Conservation (phyloP, 1,140 invertebrate genomes). For the Bombus terrestris region DNA sequence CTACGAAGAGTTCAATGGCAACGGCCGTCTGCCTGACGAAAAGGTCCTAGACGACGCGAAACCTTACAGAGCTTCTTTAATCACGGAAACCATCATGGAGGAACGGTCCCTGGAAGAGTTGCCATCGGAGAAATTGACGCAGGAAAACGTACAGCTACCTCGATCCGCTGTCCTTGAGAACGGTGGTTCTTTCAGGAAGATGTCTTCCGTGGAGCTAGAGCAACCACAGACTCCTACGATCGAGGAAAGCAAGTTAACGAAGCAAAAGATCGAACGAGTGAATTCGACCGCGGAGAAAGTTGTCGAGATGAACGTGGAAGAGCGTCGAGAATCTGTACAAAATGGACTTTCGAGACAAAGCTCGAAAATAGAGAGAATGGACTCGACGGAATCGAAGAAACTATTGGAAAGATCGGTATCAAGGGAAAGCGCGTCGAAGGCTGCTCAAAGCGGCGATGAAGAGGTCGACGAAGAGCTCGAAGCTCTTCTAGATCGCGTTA, state of each 20-base stretch:
- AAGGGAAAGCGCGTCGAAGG: conserved; percentile 69
- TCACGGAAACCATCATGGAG: conserved; percentile 80
- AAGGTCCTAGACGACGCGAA: conserved; percentile 67
- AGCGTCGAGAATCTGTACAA: conserved; percentile 2
- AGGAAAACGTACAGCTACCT: neutral
- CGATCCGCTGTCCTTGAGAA: neutral
- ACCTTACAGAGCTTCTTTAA: conserved; percentile 62
- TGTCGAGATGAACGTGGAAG: conserved; percentile 21
- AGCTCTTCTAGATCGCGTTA: conserved; percentile 85
- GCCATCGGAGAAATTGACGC: conserved; percentile 48
- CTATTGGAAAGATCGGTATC: conserved; percentile 56
- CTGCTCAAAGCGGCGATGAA: conserved; percentile 71
- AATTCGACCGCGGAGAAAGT: conserved; percentile 15
- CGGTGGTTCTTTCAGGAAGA: neutral
- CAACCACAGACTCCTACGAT: conserved; percentile 28
- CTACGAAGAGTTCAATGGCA: conserved; percentile 66
- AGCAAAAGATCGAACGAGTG: conserved; percentile 15
- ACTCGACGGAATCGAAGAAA: conserved; percentile 58
- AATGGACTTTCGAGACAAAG: conserved; percentile 59
- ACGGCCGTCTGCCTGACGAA: conserved; percentile 67
- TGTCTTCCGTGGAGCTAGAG: conserved; percentile 29
- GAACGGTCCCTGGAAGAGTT: conserved; percentile 84
- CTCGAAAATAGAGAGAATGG: conserved; percentile 62
- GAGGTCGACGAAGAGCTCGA: conserved; percentile 85
- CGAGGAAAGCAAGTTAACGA: conserved; percentile 41